Percentiles rank a stretch among this genome's conserved stretches.
Conservation (phyloP, 2,888 invertebrate species). For the Mamestra brassicae region DNA sequence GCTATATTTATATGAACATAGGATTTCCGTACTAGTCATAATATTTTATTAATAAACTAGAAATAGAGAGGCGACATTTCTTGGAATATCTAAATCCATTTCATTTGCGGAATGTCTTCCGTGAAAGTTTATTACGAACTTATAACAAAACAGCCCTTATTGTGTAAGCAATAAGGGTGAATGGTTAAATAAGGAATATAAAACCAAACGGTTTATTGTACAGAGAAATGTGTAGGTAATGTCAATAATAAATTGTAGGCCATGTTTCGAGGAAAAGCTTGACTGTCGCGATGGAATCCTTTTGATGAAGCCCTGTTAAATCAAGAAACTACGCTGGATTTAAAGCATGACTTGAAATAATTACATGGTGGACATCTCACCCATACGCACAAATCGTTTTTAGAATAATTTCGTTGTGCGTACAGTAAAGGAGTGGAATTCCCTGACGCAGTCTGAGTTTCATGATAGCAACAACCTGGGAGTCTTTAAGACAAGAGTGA, state of each 20-base stretch:
- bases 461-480: too few relatives aligned
- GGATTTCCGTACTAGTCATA: constrained; percentile 52
- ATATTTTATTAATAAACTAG: constrained; percentile 63
- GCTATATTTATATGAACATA: constrained; percentile 42
- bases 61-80: constrained; percentile 73
- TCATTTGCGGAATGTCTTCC: constrained; percentile 77
- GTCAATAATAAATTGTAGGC: constrained; percentile 74
- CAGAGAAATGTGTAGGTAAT: constrained; percentile 70
- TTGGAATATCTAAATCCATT: constrained; percentile 80
- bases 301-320: constrained; percentile 43
- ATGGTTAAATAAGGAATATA: constrained; percentile 66
- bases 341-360: neutral
- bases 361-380: too few relatives aligned
- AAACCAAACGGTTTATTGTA: constrained; percentile 69
- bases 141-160: constrained; percentile 43
- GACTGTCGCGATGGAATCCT: constrained; percentile 35
- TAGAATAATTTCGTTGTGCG: too few relatives aligned
- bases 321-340: constrained; percentile 12
- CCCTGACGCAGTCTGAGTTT: too few relatives aligned
- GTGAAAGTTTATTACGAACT: constrained; percentile 70
- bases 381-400: too few relatives aligned
- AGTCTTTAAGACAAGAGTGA: too few relatives aligned
- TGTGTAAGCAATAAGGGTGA: constrained; percentile 19
- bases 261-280: constrained; percentile 62
- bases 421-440: too few relatives aligned